Evolutionary conservation across 2,797 vertebrate genomes (phyloP).

Genomic region (Threskiornis aethiopicus): DNA sequence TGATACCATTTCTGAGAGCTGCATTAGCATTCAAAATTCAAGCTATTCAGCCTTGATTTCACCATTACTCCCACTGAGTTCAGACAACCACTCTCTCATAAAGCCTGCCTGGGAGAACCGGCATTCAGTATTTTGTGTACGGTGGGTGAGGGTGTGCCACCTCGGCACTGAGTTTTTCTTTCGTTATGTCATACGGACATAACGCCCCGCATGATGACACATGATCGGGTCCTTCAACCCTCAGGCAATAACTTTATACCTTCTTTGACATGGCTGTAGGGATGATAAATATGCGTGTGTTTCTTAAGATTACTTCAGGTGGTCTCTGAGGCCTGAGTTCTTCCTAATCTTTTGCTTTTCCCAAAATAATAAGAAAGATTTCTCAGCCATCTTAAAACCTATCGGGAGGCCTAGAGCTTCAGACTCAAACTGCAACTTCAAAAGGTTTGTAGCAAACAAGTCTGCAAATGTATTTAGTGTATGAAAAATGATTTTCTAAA

Average conservation of each 20-base stretch:
- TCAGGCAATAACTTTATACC: not conserved
- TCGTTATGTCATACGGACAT: rapidly evolving
- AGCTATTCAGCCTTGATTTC: not conserved
- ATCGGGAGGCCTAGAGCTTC: not conserved
- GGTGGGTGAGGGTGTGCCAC: not conserved
- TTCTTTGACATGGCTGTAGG: not conserved
- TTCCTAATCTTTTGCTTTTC: not conserved
- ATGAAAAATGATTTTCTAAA: constrained; percentile 43
- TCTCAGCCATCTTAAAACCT: not conserved
- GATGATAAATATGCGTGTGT: rapidly evolving
- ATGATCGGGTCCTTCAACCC: not conserved
- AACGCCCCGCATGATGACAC: not conserved
- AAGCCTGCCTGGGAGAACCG: not conserved
- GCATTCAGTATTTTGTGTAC: rapidly evolving
- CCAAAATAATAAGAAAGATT: not conserved
- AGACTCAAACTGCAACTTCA: not conserved
- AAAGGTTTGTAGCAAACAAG: not conserved
- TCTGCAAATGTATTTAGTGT: constrained; percentile 33
- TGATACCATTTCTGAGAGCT: not conserved
- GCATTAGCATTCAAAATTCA: not conserved
- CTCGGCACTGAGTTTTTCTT: rapidly evolving
- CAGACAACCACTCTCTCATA: not conserved
- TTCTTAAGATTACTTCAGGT: not conserved
- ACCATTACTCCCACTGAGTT: not conserved
- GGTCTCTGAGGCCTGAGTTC: not conserved